Evolutionary conservation across 2,888 invertebrate genomes (phyloP).

Genomic region (Lymantria monacha): DNA sequence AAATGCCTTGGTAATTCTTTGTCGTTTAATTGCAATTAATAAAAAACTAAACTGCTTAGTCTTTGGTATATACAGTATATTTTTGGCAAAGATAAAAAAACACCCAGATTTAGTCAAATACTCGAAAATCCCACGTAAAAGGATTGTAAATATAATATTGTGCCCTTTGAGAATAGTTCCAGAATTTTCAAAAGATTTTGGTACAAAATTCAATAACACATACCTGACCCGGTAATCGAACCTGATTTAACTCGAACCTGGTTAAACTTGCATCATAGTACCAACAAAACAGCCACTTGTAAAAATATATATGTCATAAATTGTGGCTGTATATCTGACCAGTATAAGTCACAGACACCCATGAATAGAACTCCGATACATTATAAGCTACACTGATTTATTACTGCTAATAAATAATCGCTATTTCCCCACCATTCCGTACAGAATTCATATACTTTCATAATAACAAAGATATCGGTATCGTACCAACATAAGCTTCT

Average conservation of each 20-base stretch:
- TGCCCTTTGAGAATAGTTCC: neutral
- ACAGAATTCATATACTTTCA: conserved; percentile 56
- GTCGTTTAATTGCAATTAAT: too few relatives aligned
- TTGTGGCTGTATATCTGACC: conserved; percentile 26
- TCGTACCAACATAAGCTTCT: conserved; percentile 15
- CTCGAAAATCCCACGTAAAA: too few relatives aligned
- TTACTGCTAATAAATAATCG: conserved; percentile 58
- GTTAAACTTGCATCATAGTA: too few relatives aligned
- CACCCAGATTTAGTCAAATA: too few relatives aligned
- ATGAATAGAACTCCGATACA: conserved; percentile 49
- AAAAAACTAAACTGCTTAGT: too few relatives aligned
- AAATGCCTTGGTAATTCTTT: too few relatives aligned
- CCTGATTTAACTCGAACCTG: too few relatives aligned
- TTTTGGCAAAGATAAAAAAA: too few relatives aligned
- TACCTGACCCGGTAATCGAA: neutral
- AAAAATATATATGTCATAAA: conserved; percentile 48
- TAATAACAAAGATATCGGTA: conserved; percentile 50
- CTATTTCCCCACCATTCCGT: conserved; percentile 51
- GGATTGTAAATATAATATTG: too few relatives aligned
- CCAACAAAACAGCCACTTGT: conserved; percentile 23
- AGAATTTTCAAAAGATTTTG: conserved; percentile 17
- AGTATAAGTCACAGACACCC: conserved; percentile 30
- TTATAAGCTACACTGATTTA: conserved; percentile 63
- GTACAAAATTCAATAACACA: conserved; percentile 24
- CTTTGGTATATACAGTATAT: too few relatives aligned